Base-by-base conservation (phyloP, 1,140 invertebrate genomes). In the Procambarus virginalis region DNA sequence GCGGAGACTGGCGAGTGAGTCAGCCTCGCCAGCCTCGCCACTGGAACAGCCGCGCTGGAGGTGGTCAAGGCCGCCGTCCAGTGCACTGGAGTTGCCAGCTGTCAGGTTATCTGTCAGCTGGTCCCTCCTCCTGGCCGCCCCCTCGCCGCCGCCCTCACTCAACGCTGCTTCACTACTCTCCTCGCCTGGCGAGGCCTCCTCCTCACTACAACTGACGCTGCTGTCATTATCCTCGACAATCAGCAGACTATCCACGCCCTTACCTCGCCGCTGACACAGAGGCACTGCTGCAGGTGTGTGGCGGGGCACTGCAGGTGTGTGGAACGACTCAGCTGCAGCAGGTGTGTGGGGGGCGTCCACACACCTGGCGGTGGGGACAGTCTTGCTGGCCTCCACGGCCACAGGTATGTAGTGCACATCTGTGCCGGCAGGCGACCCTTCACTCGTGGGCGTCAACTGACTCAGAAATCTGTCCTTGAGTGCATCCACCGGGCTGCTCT, bases 351-450 rank as follows among this genome's bases (percentile, higher is more conserved):
- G 34, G 14, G 20, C 22, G 58, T 45, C 10, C 12, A 55, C 73
- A 60, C 22, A 34, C 34, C 51, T 22, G 9, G 4, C 46, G 8
- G 76, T 46, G 51, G 55, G 34, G 51, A 86, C 76, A 64, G 75
- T 86, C 84, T 79, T 86, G 51, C 14, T 64, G 20, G 75, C 84
- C 84, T 86, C 84, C 34, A 86, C 49, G 51, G 76, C 84, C 45
- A 86, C 84, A 64, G 84, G 84, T 48, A 86, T 86, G 45, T 78
- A 86, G 76, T 86, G 84, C n/a, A 86, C 76, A 46, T 86, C 84
- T 46, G 75, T 49, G 49, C 46, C 46, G 51, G n/a, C 34, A 20
- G 22, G 2, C 8, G 84, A 78, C 34, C 20, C 45, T 48, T 48
- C 58, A 60, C 22, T 68, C n/a, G 84, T 55, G 8, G 84, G 46